Evolutionary conservation across 2,888 invertebrate genomes (phyloP).

Genomic region (Chalcosyrphus nemorum): DNA sequence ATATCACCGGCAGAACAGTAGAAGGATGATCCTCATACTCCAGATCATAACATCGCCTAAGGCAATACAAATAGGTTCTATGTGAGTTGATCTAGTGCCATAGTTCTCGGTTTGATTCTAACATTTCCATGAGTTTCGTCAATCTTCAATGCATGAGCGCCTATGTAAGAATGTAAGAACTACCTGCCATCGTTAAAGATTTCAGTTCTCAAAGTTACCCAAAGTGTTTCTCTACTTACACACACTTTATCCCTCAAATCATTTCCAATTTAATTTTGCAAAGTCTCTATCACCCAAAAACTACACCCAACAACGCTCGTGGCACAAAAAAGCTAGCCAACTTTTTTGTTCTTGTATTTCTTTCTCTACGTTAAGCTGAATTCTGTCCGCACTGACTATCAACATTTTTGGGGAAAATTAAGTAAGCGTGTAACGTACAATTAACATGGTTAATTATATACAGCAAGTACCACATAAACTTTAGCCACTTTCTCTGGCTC

Average conservation of each 20-base stretch:
- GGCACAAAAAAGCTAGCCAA: not conserved
- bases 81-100: too few relatives aligned
- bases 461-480: constrained; percentile 62
- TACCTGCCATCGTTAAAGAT: too few relatives aligned
- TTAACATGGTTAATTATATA: constrained; percentile 70
- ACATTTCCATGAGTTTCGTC: too few relatives aligned
- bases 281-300: not conserved
- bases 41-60: too few relatives aligned
- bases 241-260: not conserved
- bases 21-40: too few relatives aligned
- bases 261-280: constrained; percentile 27
- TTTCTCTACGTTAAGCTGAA: constrained; percentile 1
- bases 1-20: too few relatives aligned
- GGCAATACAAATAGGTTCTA: too few relatives aligned
- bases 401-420: constrained; percentile 51
- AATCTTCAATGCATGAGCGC: too few relatives aligned
- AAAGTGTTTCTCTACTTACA: not conserved
- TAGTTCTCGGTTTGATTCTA: too few relatives aligned
- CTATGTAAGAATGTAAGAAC: too few relatives aligned
- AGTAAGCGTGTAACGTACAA: constrained; percentile 69
- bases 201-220: not conserved
- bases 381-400: constrained; percentile 27
- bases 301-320: not conserved
- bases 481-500: constrained; percentile 35
- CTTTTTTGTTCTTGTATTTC: not conserved